A percentile compares a stretch with the other conserved stretches of the same genome.
phyloP scores from a whole-genome alignment of 2,888 invertebrate genomes.

The Fragum fragum region DNA sequence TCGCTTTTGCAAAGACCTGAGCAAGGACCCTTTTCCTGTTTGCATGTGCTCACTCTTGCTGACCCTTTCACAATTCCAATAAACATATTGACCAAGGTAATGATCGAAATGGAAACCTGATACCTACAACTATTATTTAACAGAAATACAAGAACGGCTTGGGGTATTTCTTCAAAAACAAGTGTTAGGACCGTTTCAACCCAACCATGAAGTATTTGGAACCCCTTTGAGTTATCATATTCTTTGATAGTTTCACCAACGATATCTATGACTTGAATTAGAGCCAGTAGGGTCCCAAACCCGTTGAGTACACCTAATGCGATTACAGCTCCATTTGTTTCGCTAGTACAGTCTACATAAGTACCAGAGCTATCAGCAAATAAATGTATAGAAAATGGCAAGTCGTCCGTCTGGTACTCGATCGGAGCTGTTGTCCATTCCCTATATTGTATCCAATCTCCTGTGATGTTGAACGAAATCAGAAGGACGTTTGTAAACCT shows the following conservation, averaged over 20 bases:
- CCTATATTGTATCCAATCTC: conserved; percentile 1
- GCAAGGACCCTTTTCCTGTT: background rate
- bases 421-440: background rate
- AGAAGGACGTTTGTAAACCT: background rate
- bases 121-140: background rate
- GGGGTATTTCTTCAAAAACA: conserved; percentile 1
- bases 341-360: background rate
- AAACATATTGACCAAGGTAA: background rate
- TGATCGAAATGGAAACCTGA: background rate
- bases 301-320: background rate
- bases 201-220: conserved; percentile 2
- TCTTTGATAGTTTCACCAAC: background rate
- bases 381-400: background rate
- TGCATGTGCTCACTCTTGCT: background rate
- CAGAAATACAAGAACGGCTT: background rate
- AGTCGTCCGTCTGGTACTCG: background rate
- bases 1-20: background rate
- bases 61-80: background rate
- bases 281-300: background rate
- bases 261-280: background rate
- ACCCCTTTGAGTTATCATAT: background rate
- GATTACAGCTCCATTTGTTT: conserved; percentile 2
- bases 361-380: background rate
- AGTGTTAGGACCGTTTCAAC: background rate
- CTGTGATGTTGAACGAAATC: background rate